Base-by-base conservation (phyloP, 2,797 vertebrate genomes). In the Steatocranus sp. region DNA sequence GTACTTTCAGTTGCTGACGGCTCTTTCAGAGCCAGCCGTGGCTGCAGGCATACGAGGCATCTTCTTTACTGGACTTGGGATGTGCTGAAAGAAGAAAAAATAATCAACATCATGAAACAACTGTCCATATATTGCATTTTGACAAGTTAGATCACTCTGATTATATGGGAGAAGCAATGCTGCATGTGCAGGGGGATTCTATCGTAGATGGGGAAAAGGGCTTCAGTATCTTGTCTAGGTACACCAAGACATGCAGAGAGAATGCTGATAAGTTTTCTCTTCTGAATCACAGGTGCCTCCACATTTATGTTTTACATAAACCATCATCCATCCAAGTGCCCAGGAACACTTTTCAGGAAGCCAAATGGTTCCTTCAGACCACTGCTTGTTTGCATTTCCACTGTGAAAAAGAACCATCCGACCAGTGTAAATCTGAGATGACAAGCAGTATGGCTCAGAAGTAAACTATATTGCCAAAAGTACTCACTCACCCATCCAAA, bases 41-140 rank as follows among this genome's bases (percentile, higher is more conserved):
- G 95, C 92, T 38, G 95, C 93, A 32, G 98, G 98, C 88, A 99
- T 97, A 89, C 98, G 97, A 87, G 98, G 97, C 95, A 98, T 97
- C 95, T 99, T 99, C 96, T 99, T 99, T 84, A 96, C 97, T 63
- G 97, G 98, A 93, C 98, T 99, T 86, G 97, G 98, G 90, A 98
- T 96, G 86, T 97, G 97, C 98, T 99, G 94, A 43, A 84, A 18
- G 78, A 83, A 73, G 17, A 78, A 5, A 68, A 25, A 2, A 27
- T 12, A 2, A 18, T 25, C 20, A 76, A 25, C 4, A 61, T 68
- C 7, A 70, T 5, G 7, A 48, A 70, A 73, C 15, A 30, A 73
- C 25, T 73, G 41, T 18, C 68, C 15, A 18, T 27, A 73, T 73
- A 27, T 18, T 73, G 41, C 25, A 30, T n/a, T 73, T 73, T 48